Conservation (phyloP, 2,888 invertebrate genomes). For the Drosophila monieri region DNA sequence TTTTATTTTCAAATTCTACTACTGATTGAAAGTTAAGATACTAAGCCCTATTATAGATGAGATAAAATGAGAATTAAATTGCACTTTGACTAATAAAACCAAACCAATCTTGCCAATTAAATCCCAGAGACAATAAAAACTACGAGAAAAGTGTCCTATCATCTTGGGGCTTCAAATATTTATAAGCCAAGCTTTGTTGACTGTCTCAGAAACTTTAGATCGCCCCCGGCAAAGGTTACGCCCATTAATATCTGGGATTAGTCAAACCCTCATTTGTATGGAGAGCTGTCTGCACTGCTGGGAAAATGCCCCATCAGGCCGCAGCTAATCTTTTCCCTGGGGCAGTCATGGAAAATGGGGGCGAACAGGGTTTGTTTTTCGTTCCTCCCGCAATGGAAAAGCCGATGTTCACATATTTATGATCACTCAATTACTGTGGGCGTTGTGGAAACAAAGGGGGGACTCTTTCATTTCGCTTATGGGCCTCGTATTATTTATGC, state of each 20-base stretch:
- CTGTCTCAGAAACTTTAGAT: constrained; percentile 17
- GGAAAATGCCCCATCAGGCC: constrained; percentile 8
- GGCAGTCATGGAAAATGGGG: constrained; percentile 1
- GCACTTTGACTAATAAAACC: not conserved
- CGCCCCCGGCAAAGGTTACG: constrained; percentile 12
- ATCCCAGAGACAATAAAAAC: constrained; percentile 10
- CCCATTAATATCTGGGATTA: constrained; percentile 25
- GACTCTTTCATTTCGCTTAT: constrained; percentile 57
- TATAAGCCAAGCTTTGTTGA: constrained; percentile 31
- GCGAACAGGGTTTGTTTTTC: constrained; percentile 1
- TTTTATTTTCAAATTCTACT: too few species aligned
- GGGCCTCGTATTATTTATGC: constrained; percentile 64
- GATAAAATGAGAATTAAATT: not conserved
- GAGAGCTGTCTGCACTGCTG: not conserved
- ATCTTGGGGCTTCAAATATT: constrained; percentile 6
- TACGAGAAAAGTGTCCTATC: not conserved
- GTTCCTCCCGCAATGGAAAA: constrained; percentile 5
- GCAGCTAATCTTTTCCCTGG: constrained; percentile 28
- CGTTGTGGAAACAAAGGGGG: constrained; percentile 14
- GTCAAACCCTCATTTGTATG: constrained; percentile 26
- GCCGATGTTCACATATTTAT: constrained; percentile 64
- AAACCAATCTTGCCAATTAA: not conserved
- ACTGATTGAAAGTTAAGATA: too few species aligned
- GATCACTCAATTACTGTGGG: constrained; percentile 65
- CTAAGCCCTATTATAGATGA: too few species aligned